Percentiles rank a stretch among this genome's conserved stretches.
These are phyloP conservation scores for Troides helena DNA, from an alignment of 2,888 invertebrate genomes.

Conservation along the genomic window DNA sequence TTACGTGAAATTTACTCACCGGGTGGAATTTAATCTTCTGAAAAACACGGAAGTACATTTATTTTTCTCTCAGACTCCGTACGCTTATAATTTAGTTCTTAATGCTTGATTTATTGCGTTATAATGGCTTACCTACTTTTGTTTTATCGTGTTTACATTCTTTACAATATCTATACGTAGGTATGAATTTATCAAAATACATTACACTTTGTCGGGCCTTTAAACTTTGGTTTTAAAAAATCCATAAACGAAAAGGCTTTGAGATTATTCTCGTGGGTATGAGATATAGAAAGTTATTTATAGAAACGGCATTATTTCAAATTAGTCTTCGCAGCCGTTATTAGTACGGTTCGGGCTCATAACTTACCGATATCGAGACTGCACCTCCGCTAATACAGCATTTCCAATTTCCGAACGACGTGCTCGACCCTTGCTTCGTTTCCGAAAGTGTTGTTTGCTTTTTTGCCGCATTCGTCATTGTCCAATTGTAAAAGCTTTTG, in stretches of 20 bases:
- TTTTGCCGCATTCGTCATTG: constrained; percentile 73
- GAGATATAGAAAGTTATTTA: constrained; percentile 27
- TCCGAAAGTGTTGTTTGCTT: constrained; percentile 53
- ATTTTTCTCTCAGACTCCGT: not conserved
- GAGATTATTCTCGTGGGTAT: not conserved
- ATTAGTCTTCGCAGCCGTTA: constrained; percentile 36
- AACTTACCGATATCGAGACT: constrained; percentile 50
- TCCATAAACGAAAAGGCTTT: too few relatives aligned
- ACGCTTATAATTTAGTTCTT: not conserved
- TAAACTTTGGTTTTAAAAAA: not conserved
- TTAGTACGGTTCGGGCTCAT: constrained; percentile 35
- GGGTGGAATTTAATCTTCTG: constrained; percentile 26
- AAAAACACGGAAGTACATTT: constrained; percentile 19
- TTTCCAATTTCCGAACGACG: constrained; percentile 73
- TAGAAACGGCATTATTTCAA: constrained; percentile 33
- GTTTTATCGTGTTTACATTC: constrained; percentile 1
- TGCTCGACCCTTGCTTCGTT: constrained; percentile 41
- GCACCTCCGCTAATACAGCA: constrained; percentile 62
- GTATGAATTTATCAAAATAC: not conserved
- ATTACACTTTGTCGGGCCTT: not conserved
- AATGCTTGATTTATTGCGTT: not conserved
- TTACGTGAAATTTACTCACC: constrained; percentile 29
- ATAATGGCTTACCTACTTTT: not conserved
- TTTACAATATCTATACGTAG: not conserved
- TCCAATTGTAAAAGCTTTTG: constrained; percentile 65